Evolutionary conservation across 2,888 invertebrate species (phyloP), one percentile per base, ranked within the genome.

Genomic region (Polylopha cassiicola): DNA sequence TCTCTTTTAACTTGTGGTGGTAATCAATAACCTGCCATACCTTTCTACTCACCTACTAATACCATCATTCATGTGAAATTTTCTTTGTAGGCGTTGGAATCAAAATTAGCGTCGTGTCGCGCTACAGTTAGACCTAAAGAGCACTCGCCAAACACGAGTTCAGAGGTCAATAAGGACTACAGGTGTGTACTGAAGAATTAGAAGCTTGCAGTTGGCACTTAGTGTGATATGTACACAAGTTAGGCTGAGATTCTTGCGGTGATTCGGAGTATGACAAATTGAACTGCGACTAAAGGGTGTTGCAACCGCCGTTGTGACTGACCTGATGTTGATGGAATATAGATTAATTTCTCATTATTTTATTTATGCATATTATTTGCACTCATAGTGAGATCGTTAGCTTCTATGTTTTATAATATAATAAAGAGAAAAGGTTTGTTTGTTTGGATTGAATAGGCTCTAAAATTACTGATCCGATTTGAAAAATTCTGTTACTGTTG

Each of bases 1-100:
- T 16, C 6, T 42, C 21, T 27, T n/a, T 27, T 8, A 10, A 16
- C 11, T 22, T 16, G 38, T 37, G 73, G 72, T 70, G 69, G 48
- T n/a, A n/a, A n/a, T n/a, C n/a, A n/a, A n/a, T n/a, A n/a, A n/a
- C n/a, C n/a, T n/a, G n/a, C n/a, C n/a, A n/a, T n/a, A n/a, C n/a
- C n/a, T n/a, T n/a, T n/a, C n/a, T n/a, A n/a, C n/a, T 66, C 77
- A 66, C 65, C 47, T 75, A 81, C 79, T 84, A 85, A 82, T 82
- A 74, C 69, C 77, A 73, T 71, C 76, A 76, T 77, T 79, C 82
- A 84, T 81, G 66, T 77, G 73, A 71, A 76, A 68, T 84, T 81
- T 81, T 84, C 77, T 79, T 87, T 87, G 70, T 86, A 90, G 90
- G 89, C 89, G 65, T 87, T 90, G 86, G 90, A 90, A 87, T 88